These are phyloP conservation scores for Volucella inflata DNA, from an alignment of 2,888 invertebrate species.

Conservation along the genomic window DNA sequence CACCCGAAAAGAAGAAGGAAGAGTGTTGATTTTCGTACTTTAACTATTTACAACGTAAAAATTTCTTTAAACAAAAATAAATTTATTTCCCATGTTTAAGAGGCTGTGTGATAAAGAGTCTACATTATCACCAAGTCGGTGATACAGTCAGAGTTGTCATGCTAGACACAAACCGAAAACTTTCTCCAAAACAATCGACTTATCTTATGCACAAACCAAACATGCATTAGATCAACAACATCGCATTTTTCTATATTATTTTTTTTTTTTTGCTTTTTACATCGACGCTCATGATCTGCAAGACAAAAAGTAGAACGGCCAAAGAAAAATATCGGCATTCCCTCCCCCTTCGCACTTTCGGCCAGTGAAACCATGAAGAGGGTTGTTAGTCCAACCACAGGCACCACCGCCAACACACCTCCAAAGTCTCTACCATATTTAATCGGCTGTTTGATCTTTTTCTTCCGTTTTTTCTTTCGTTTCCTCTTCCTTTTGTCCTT, in stretches of 20 bases:
- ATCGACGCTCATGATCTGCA: neutral
- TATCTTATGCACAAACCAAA: conserved; percentile 37
- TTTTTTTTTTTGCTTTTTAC: neutral
- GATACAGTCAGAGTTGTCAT: conserved; percentile 44
- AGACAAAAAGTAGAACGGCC: conserved; percentile 8
- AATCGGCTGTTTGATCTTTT: conserved; percentile 81
- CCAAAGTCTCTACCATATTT: conserved; percentile 83
- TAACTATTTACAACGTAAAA: conserved; percentile 28
- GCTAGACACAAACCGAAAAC: conserved; percentile 62
- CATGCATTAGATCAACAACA: neutral
- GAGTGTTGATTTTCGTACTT: conserved; percentile 23
- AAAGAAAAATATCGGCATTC: conserved; percentile 8
- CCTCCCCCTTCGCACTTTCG: conserved; percentile 11
- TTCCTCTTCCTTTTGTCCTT: conserved; percentile 77
- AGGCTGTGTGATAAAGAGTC: conserved; percentile 28
- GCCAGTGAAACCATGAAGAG: conserved; percentile 11
- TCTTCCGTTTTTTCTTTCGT: conserved; percentile 80
- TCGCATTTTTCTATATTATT: conserved; percentile 43
- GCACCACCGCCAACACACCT: conserved; percentile 76
- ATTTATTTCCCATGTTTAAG: conserved; percentile 31
- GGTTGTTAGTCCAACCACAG: conserved; percentile 53
- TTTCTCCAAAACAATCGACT: neutral
- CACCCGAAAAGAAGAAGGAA: conserved; percentile 50
- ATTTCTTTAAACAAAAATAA: conserved; percentile 2
- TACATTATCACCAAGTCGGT: conserved; percentile 46